Evolutionary conservation across 2,888 invertebrate genomes (phyloP), one percentile per base, ranked within the genome.

Genomic region (Hemithea aestivaria): DNA sequence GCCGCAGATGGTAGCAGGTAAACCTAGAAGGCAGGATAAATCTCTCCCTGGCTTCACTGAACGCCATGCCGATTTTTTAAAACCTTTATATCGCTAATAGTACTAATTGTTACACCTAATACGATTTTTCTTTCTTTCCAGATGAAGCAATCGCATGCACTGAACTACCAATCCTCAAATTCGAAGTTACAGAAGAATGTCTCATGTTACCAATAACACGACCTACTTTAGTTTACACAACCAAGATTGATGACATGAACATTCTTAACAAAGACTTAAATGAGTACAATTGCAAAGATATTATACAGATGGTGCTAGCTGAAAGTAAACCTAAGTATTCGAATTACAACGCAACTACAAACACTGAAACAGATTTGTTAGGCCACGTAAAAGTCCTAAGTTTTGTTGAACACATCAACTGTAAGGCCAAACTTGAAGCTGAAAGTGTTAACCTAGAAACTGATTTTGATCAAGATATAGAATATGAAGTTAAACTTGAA

Each of bases 211-310:
- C 16, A 34, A 27, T 21, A n/a, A 7, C 6, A 10, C 54, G 5
- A 16, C 16, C 16, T 4, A 5, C 55, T 7, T 27, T 64, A 3
- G 55, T 71, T 1, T 67, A 62, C 23, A 71, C 70, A 6, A 69
- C 58, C 9, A 58, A 53, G 45, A 44, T 71, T 38, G 64, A 70
- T 20, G 57, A 66, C 8, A 69, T 69, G 69, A 27, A 33, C 4
- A 45, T 55, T n/a, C 45, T 57, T 2, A 45, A 53, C 9, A 27
- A 36, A 10, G 28, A 45, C 8, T 25, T 40, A 11, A 20, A 30
- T 21, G n/a, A 25, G 7, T 21, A 29, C 7, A 27, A 20, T 16
- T 6, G 27, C 6, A 27, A 34, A 11, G 35, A 45, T 34, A 39
- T 43, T 6, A 35, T 40, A 3, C 23, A 36, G 11, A 29, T 48